phyloP scores from a whole-genome alignment of 2,888 invertebrate species.

The Callyntrura sp. region DNA sequence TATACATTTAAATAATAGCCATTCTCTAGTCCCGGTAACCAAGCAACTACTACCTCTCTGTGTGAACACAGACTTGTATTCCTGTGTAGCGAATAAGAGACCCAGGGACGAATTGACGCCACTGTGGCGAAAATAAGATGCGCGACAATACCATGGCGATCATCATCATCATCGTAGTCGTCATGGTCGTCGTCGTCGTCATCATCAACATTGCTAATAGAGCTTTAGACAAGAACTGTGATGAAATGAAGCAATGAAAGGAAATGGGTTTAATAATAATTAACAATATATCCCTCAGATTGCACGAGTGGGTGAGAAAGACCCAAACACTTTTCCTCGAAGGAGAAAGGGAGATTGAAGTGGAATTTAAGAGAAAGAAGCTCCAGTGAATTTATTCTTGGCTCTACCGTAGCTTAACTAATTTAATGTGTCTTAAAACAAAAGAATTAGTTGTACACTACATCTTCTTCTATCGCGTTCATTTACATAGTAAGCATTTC shows the following conservation, averaged over 20 bases:
- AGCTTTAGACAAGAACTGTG: constrained; percentile 50
- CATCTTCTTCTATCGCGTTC: constrained; percentile 58
- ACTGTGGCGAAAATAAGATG: constrained; percentile 37
- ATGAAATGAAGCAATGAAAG: constrained; percentile 76
- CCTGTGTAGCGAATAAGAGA: not conserved
- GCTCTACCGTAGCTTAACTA: constrained; percentile 77
- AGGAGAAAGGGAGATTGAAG: constrained; percentile 34
- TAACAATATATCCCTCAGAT: constrained; percentile 71
- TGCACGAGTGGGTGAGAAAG: constrained; percentile 46
- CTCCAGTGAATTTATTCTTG: constrained; percentile 73
- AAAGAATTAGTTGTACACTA: constrained; percentile 68
- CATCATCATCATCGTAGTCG: not conserved
- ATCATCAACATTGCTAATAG: constrained; percentile 37
- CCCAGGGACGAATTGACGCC: constrained; percentile 29
- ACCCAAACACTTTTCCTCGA: constrained; percentile 1
- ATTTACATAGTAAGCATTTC: constrained; percentile 70
- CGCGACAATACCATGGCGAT: constrained; percentile 51
- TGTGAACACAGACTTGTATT: not conserved
- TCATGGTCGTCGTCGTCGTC: not conserved
- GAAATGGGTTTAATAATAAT: constrained; percentile 78
- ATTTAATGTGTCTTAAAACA: constrained; percentile 78
- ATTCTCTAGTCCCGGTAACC: not conserved
- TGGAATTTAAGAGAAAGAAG: constrained; percentile 52
- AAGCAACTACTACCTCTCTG: not conserved
- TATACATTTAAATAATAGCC: not conserved